Evolutionary conservation across 2,797 vertebrate species (phyloP).

Genomic region (Rallus crepitans): DNA sequence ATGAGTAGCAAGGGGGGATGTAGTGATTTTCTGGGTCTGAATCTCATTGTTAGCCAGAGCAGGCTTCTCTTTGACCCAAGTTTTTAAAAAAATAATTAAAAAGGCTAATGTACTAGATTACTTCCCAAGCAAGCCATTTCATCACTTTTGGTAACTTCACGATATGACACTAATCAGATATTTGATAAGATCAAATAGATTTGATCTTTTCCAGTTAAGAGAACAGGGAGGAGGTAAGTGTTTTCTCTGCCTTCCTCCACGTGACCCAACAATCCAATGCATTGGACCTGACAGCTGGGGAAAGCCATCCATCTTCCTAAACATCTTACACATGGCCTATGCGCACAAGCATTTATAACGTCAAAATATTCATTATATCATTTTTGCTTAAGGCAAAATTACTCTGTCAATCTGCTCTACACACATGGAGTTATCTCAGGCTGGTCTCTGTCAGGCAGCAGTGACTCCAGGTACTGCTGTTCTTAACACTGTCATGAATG

Average conservation of each 20-base stretch:
- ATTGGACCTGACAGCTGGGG: background rate
- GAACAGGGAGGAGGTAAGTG: background rate
- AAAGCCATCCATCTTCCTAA: background rate
- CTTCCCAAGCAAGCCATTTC: background rate
- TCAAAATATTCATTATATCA: slow-evolving; percentile 38
- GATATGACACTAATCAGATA: background rate
- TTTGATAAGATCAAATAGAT: background rate
- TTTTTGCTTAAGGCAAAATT: slow-evolving; percentile 20
- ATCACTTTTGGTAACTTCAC: background rate
- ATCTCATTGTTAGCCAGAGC: background rate
- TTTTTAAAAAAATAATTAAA: background rate
- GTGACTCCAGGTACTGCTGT: slow-evolving; percentile 50
- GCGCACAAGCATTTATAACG: slow-evolving; percentile 19
- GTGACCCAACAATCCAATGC: background rate
- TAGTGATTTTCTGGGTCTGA: background rate
- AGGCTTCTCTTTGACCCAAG: background rate
- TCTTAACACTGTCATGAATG: slow-evolving; percentile 45
- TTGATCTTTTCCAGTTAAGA: background rate
- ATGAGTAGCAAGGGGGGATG: background rate
- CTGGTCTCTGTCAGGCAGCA: slow-evolving; percentile 59
- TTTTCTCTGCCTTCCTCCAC: background rate
- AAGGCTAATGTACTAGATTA: background rate
- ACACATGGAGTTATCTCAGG: background rate
- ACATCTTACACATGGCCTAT: rapidly evolving
- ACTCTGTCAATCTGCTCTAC: slow-evolving; percentile 40